Base-by-base conservation (phyloP, 37 sponge, comb jelly and placozoan genomes). In the Chondrosia reniformis region DNA sequence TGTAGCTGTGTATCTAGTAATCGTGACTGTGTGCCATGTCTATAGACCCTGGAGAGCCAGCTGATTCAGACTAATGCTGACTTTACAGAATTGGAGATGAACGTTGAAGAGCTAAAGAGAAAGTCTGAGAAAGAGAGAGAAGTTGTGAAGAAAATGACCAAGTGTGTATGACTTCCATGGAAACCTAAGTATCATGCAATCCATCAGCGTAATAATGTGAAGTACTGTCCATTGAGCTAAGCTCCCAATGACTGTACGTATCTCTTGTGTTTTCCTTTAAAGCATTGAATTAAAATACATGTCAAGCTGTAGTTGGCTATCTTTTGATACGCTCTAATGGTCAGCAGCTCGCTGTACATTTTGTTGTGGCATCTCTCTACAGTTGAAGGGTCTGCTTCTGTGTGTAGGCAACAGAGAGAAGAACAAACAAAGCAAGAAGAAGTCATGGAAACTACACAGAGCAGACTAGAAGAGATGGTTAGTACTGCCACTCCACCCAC, bases 31-130 rank as follows among this genome's bases (percentile, higher is more conserved):
- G n/a, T n/a, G n/a, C n/a, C n/a, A n/a, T n/a, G 3, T 45, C 32
- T 33, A 6, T 52, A 90, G 87, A 69, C 81, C 0, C 58, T 92
- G 31, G 89, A 88, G 63, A 82, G 84, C 7, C 82, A 84, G 80
- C 80, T 92, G 9, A 46, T 28, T 21, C 69, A 78, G 17, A 71
- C 43, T 4, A 78, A 79, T 0, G 17, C 27, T 21, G 86, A 88
- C 52, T 81, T 38, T 63, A 58, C 36, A 5, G 78, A 76, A 33
- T 61, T 92, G 30, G 49, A 92, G 76, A 40, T 36, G 25, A 57
- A 75, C 6, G 33, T 92, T 4, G 45, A 45, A 3, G 89, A 88
- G 45, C 33, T 52, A 0, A 77, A 87, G 78, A 55, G 62, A 38
- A 74, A 76, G 76, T 41, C 54, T 7, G 36, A 37, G 32, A 65